phyloP scores from a whole-genome alignment of 2,888 invertebrate genomes.

The Parasteatoda lunata region DNA sequence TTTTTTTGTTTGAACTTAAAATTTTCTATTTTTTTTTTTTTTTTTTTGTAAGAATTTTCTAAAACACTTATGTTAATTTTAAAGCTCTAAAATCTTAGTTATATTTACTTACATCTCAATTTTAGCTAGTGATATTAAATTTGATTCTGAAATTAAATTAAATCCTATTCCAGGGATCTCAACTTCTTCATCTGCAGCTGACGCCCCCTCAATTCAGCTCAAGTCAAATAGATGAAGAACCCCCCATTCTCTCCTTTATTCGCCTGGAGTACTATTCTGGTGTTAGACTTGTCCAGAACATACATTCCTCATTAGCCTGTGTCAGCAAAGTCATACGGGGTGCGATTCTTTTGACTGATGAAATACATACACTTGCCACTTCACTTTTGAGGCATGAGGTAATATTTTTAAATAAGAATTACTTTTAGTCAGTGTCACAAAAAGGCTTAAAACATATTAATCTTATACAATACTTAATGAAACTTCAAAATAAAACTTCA shows the following conservation, averaged over 20 bases:
- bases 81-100: no score
- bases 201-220: conserved; percentile 72
- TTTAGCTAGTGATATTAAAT: no score
- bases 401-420: conserved; percentile 10
- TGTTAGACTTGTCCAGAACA: conserved; percentile 78
- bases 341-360: conserved; percentile 76
- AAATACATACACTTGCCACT: conserved; percentile 76
- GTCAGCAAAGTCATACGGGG: conserved; percentile 80
- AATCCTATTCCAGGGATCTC: conserved; percentile 71
- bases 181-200: conserved; percentile 72
- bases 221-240: conserved; percentile 71
- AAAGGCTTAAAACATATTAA: no score
- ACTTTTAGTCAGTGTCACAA: no score
- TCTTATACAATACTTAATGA: no score
- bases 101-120: no score
- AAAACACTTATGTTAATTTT: no score
- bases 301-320: conserved; percentile 79
- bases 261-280: conserved; percentile 80
- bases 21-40: no score
- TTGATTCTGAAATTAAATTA: not conserved
- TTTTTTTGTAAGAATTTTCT: no score
- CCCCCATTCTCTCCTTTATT: conserved; percentile 80
- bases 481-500: no score
- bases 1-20: no score
- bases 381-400: conserved; percentile 79